Percentiles rank a stretch among this genome's conserved stretches.
Evolutionary conservation across 2,113 vertebrate genomes (phyloP).

Genomic region (Coryphaenoides rupestris): DNA sequence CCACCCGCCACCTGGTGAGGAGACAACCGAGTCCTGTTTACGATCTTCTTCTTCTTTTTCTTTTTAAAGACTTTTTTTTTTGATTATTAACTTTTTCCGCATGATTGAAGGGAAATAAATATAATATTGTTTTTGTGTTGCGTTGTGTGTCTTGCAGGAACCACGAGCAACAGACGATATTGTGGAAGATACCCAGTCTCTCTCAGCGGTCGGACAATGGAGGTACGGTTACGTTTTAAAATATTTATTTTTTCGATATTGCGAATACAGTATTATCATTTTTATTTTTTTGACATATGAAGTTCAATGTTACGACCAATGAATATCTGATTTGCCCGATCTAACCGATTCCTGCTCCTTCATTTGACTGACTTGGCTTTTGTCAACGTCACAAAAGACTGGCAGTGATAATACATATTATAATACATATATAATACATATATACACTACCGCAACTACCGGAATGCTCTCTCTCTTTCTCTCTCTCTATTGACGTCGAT

Average conservation of each 20-base stretch:
- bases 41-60: too few species aligned
- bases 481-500: too few species aligned
- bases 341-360: too few species aligned
- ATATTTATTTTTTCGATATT: constrained; percentile 5
- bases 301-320: too few species aligned
- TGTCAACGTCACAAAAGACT: too few species aligned
- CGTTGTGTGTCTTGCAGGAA: constrained; percentile 74
- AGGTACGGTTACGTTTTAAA: constrained; percentile 68
- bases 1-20: constrained; percentile 91
- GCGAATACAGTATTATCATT: background rate
- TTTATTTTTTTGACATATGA: background rate
- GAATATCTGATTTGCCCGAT: too few species aligned
- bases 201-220: constrained; percentile 97
- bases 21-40: background rate
- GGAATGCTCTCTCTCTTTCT: too few species aligned
- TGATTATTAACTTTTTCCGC: background rate
- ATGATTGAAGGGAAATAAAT: background rate
- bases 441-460: too few species aligned
- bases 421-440: too few species aligned
- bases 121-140: background rate
- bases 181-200: constrained; percentile 96
- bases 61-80: background rate
- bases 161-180: constrained; percentile 89
- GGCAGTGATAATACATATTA: too few species aligned
- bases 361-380: too few species aligned